phyloP scores from a whole-genome alignment of 1,140 invertebrate species.

The Habropoda laboriosa region DNA sequence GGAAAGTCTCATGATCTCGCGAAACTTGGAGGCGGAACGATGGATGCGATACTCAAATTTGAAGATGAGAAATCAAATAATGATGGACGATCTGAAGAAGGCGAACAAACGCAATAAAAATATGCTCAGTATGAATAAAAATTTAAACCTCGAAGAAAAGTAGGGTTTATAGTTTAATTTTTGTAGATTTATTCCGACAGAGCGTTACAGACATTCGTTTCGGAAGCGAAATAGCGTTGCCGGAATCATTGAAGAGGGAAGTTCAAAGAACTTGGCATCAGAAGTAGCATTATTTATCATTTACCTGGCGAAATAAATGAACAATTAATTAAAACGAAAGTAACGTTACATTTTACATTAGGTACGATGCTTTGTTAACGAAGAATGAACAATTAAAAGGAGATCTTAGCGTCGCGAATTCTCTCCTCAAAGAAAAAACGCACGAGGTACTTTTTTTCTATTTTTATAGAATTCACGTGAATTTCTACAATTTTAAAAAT shows the following conservation, averaged over 20 bases:
- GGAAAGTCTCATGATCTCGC: conserved; percentile 50
- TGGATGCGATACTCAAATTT: conserved; percentile 56
- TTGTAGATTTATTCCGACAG: conserved; percentile 69
- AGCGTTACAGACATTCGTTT: conserved; percentile 62
- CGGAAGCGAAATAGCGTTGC: conserved; percentile 46
- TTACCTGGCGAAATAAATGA: neutral
- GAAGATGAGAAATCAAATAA: conserved; percentile 48
- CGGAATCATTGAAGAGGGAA: conserved; percentile 58
- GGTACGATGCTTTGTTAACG: conserved; percentile 67
- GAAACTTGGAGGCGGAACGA: conserved; percentile 57
- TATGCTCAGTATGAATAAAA: conserved; percentile 65
- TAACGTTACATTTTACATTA: conserved; percentile 25
- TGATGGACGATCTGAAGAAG: conserved; percentile 57
- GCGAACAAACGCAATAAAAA: conserved; percentile 65
- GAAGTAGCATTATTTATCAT: conserved; percentile 55
- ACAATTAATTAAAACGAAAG: neutral
- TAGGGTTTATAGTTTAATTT: neutral
- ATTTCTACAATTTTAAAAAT: neutral
- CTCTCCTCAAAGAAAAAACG: conserved; percentile 49
- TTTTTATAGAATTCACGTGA: neutral
- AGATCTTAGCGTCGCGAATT: conserved; percentile 43
- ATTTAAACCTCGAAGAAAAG: neutral
- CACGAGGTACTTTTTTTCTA: conserved; percentile 46
- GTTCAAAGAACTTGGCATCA: conserved; percentile 67
- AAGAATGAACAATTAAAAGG: conserved; percentile 61